A percentile compares a stretch with the other conserved stretches of the same genome.
These are phyloP conservation scores for Trogon surrucura DNA, from an alignment of 2,113 vertebrate species.

Conservation along the genomic window DNA sequence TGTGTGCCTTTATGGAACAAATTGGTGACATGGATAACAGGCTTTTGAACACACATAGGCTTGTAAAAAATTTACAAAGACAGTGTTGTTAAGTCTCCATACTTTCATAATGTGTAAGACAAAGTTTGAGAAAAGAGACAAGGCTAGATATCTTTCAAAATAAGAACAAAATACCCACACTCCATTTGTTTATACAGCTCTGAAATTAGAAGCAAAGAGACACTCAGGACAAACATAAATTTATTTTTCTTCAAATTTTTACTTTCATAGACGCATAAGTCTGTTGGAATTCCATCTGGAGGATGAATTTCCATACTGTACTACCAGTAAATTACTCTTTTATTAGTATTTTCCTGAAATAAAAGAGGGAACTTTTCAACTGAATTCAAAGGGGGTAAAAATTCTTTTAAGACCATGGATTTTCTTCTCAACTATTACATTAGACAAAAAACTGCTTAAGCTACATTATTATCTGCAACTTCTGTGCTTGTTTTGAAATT, in stretches of 20 bases:
- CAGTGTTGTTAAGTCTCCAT: background rate
- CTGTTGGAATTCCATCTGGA: background rate
- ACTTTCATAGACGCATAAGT: background rate
- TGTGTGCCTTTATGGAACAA: fast-evolving
- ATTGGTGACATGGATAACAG: background rate
- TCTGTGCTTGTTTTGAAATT: background rate
- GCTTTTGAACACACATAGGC: background rate
- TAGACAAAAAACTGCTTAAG: background rate
- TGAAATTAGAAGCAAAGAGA: background rate
- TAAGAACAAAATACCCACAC: background rate
- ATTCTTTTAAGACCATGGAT: background rate
- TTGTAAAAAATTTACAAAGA: background rate
- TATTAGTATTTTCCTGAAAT: background rate
- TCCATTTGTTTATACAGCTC: background rate
- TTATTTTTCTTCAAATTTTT: background rate
- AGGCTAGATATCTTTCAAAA: background rate
- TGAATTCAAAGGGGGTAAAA: background rate
- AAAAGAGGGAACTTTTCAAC: background rate
- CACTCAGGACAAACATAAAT: background rate
- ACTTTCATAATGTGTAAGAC: background rate
- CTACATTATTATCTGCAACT: background rate
- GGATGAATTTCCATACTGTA: background rate
- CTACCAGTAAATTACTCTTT: background rate
- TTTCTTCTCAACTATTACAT: background rate
- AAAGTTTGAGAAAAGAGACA: background rate